These are phyloP conservation scores for Ariolimax columbianus DNA, from an alignment of 2,888 invertebrate genomes.

Conservation along the genomic window DNA sequence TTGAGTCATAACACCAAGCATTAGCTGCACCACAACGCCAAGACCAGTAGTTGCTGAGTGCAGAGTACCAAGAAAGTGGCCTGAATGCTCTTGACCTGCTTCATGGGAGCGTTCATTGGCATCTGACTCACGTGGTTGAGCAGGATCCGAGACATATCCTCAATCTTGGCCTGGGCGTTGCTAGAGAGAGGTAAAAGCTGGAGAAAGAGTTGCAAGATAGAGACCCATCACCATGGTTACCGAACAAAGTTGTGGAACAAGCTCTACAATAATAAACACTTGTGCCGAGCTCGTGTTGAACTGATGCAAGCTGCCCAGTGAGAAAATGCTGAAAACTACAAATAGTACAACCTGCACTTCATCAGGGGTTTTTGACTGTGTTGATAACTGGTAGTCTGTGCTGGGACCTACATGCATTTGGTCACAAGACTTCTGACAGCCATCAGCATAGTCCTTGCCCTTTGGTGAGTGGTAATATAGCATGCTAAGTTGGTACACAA, in stretches of 20 bases:
- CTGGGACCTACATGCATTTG: background rate
- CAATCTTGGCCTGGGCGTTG: conserved; percentile 91
- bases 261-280: background rate
- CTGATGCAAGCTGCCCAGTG: background rate
- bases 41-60: background rate
- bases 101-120: conserved; percentile 75
- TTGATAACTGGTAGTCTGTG: background rate
- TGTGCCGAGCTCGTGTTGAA: too few species aligned
- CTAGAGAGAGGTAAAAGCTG: conserved; percentile 77
- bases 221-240: conserved; percentile 4
- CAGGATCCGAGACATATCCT: conserved; percentile 97
- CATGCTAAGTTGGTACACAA: too few species aligned
- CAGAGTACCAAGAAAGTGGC: conserved; percentile 61
- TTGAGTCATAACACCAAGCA: background rate
- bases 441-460: background rate
- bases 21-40: background rate
- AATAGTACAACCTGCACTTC: background rate
- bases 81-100: conserved; percentile 68
- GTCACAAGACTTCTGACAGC: background rate
- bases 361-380: background rate
- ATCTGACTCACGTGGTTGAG: conserved; percentile 82
- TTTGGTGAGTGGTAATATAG: background rate
- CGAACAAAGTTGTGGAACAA: background rate
- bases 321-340: background rate
- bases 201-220: conserved; percentile 52